phyloP scores from a whole-genome alignment of 2,797 vertebrate genomes.

The Sebastes diploproa region DNA sequence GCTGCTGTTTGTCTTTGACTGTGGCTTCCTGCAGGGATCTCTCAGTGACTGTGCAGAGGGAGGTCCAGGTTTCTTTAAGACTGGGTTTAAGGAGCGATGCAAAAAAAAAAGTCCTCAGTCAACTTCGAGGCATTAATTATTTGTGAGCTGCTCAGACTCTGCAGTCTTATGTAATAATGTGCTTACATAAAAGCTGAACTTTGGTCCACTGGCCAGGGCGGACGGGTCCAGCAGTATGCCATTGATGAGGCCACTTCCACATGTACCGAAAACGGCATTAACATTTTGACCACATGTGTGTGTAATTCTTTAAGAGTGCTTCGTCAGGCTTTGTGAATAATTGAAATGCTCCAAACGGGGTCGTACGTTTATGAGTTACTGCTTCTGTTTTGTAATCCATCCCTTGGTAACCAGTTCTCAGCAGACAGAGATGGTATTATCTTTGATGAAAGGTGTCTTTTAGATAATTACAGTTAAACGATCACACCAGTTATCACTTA shows the following conservation, averaged over 20 bases:
- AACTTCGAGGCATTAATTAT: conserved; percentile 84
- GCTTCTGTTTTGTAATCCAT: conserved; percentile 17
- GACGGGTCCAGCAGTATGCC: conserved; percentile 73
- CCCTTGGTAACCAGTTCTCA: conserved; percentile 2
- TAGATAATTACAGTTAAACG: background rate
- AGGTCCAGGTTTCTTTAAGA: conserved; percentile 40
- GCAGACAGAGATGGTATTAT: background rate
- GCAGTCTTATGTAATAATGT: conserved; percentile 85
- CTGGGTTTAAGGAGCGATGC: conserved; percentile 55
- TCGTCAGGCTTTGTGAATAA: conserved; percentile 53
- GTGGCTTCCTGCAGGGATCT: conserved; percentile 27
- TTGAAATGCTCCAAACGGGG: conserved; percentile 38
- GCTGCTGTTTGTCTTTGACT: conserved; percentile 8
- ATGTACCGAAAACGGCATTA: conserved; percentile 63
- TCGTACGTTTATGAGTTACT: conserved; percentile 4
- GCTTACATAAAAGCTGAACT: conserved; percentile 87
- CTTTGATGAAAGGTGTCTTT: background rate
- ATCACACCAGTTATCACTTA: background rate
- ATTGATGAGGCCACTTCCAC: conserved; percentile 66
- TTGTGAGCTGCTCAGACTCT: conserved; percentile 83
- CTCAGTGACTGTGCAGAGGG: conserved; percentile 12
- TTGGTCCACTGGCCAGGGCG: conserved; percentile 79
- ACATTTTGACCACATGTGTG: conserved; percentile 41
- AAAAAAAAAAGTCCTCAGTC: conserved; percentile 68
- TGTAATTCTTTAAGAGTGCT: conserved; percentile 51